Evolutionary conservation across 2,888 invertebrate genomes (phyloP).

Genomic region (Sturmia bella): DNA sequence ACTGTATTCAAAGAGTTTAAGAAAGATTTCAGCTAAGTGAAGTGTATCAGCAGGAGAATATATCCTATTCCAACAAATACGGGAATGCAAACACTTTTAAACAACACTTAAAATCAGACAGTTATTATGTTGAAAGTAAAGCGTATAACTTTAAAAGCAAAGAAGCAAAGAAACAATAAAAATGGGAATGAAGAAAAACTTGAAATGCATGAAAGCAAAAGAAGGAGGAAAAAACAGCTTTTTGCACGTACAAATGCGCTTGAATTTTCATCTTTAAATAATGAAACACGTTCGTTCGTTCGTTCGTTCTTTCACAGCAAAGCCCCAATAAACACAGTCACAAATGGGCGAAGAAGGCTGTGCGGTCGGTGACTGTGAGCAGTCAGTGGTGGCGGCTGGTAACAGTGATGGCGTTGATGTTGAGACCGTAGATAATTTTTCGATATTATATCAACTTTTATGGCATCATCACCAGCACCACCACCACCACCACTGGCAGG

Average conservation of each 20-base stretch:
- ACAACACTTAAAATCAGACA: constrained; percentile 66
- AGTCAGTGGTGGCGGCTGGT: constrained; percentile 3
- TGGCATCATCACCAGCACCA: constrained; percentile 13
- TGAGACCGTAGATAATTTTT: constrained; percentile 56
- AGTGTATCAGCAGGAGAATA: constrained; percentile 23
- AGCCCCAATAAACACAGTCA: constrained; percentile 38
- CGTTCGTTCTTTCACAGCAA: background rate
- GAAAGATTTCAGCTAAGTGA: constrained; percentile 13
- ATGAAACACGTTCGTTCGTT: constrained; percentile 44
- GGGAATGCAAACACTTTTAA: constrained; percentile 53
- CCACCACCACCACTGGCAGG: background rate
- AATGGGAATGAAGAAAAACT: constrained; percentile 31
- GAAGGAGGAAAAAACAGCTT: background rate
- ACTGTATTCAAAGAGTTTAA: constrained; percentile 5
- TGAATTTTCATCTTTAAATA: constrained; percentile 50
- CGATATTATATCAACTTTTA: constrained; percentile 47
- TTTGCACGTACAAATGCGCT: constrained; percentile 10
- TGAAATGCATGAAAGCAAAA: constrained; percentile 13
- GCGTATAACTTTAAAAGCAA: constrained; percentile 26
- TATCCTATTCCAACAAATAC: constrained; percentile 39
- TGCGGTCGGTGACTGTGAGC: constrained; percentile 1
- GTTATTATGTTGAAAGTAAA: constrained; percentile 61
- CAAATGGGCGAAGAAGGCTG: constrained; percentile 17
- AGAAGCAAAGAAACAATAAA: background rate
- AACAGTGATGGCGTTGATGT: constrained; percentile 39